A percentile compares a stretch with the other conserved stretches of the same genome.
Evolutionary conservation across 2,113 vertebrate species (phyloP).

Genomic region (Abramis brama): DNA sequence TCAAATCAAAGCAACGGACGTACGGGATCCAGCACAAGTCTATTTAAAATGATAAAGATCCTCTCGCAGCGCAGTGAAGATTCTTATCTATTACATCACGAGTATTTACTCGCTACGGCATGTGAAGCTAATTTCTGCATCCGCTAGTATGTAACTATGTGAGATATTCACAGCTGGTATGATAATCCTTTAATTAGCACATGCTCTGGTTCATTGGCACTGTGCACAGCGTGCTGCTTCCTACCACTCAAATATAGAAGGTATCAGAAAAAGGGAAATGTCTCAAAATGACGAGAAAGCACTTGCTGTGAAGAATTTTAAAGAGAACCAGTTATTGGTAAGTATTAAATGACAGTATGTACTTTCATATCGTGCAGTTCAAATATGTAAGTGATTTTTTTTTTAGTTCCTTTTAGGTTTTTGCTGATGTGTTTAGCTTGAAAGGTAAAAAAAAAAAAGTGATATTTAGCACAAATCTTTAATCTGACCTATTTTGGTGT

Average conservation of each 20-base stretch:
- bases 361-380: neutral
- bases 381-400: neutral
- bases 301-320: neutral
- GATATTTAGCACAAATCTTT: neutral
- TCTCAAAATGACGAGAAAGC: neutral
- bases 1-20: neutral
- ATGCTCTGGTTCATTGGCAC: slow-evolving; percentile 28
- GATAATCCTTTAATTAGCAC: slow-evolving; percentile 31
- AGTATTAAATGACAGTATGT: neutral
- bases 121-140: slow-evolving; percentile 24
- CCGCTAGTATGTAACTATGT: slow-evolving; percentile 24
- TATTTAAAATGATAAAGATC: neutral
- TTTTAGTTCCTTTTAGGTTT: neutral
- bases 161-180: slow-evolving; percentile 36
- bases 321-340: neutral
- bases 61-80: neutral
- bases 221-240: neutral
- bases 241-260: slow-evolving; percentile 19
- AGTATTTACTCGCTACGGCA: neutral
- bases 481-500: neutral
- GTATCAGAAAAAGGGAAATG: neutral
- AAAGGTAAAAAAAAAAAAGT: neutral
- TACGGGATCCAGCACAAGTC: neutral
- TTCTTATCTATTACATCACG: neutral
- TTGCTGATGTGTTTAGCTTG: neutral